A percentile compares a stretch with the other conserved stretches of the same genome.
Conservation (phyloP, 2,113 vertebrate species). For the Oryctolagus cuniculus region mOryCun1.1 NC_091442.1:28973001-28973500, state of each 20-base stretch:
- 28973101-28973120: neutral
- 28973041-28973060: constrained; percentile 32
- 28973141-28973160: no score
- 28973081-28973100: neutral
- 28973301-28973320: constrained; percentile 22
- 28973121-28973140: no score
- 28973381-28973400: constrained; percentile 7
- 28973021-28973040: neutral
- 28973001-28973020: constrained; percentile 10
- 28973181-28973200: neutral
- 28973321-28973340: constrained; percentile 37
- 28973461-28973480: neutral
- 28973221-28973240: neutral
- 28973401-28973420: neutral
- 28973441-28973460: neutral
- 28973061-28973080: constrained; percentile 46
- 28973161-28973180: no score
- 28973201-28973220: neutral
- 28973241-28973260: neutral
- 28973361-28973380: neutral
- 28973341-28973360: neutral
- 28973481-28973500: neutral
- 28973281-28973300: constrained; percentile 18
- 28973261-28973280: constrained; percentile 57
- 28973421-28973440: neutral